These are phyloP conservation scores for Drosophila buzzatii DNA, from an alignment of 2,888 invertebrate species.

Conservation along the genomic window DNA sequence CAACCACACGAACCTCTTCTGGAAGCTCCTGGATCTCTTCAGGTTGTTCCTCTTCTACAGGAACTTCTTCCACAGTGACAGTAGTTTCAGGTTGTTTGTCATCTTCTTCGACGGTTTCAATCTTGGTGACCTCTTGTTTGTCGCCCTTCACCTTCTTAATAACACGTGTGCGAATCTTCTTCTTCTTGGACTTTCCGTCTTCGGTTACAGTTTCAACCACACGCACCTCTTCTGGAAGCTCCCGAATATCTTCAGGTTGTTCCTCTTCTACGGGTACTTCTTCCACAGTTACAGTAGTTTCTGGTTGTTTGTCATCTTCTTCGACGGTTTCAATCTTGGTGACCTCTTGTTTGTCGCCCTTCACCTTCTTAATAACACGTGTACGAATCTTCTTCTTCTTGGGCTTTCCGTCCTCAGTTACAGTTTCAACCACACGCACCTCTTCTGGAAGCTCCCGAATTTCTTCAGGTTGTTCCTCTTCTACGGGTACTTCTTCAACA, in stretches of 20 bases:
- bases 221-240: conserved; percentile 32
- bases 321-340: conserved; percentile 15
- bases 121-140: conserved; percentile 41
- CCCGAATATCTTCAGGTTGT: conserved; percentile 17
- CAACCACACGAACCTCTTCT: conserved; percentile 34
- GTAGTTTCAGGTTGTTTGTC: conserved; percentile 35
- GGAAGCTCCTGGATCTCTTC: conserved; percentile 33
- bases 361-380: conserved; percentile 5
- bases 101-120: conserved; percentile 38
- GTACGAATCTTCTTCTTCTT: conserved; percentile 8
- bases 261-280: not conserved
- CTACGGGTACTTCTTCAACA: not conserved
- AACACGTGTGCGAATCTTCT: conserved; percentile 44
- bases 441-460: conserved; percentile 2
- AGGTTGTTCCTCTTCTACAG: conserved; percentile 8
- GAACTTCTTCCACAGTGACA: conserved; percentile 34
- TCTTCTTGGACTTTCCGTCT: conserved; percentile 35
- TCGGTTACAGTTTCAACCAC: conserved; percentile 21
- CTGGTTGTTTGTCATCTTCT: conserved; percentile 6
- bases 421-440: not conserved
- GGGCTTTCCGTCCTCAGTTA: not conserved
- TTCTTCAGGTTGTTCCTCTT: not conserved
- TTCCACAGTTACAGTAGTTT: conserved; percentile 3
- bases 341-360: conserved; percentile 9
- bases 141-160: conserved; percentile 45